phyloP scores from a whole-genome alignment of 2,797 vertebrate species.

The Pitangus sulphuratus region DNA sequence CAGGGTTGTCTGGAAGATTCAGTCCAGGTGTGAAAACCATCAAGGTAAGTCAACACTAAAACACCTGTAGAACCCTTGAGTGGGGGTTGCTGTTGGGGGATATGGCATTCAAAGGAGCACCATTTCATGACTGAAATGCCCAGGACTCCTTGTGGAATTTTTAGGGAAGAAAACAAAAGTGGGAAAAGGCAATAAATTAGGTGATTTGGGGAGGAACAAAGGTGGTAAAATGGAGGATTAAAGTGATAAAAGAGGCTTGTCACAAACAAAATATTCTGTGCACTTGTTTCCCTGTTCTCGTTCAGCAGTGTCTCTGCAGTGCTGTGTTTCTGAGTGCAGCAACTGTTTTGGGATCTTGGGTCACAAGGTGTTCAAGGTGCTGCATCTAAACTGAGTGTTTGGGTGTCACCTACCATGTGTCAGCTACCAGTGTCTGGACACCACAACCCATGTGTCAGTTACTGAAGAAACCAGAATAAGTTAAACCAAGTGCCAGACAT shows the following conservation, averaged over 20 bases:
- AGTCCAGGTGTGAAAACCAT: background rate
- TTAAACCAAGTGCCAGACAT: background rate
- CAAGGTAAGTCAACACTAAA: background rate
- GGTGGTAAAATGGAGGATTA: background rate
- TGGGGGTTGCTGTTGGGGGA: accelerated
- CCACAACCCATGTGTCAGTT: accelerated
- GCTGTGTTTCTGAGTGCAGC: background rate
- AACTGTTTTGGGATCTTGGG: accelerated
- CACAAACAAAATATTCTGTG: background rate
- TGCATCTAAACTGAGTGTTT: background rate
- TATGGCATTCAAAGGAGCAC: background rate
- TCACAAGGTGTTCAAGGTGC: background rate
- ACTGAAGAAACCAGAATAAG: background rate
- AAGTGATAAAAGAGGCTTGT: background rate
- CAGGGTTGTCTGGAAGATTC: background rate
- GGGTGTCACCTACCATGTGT: background rate
- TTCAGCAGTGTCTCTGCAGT: background rate
- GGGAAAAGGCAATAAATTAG: background rate
- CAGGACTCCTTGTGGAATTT: background rate
- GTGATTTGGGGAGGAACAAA: background rate
- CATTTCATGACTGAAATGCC: background rate
- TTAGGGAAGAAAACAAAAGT: background rate
- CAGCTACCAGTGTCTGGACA: background rate
- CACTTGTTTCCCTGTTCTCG: background rate
- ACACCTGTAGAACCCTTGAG: background rate